Evolutionary conservation across 2,888 invertebrate genomes (phyloP).

Genomic region (Cacoxenus indagator): DNA sequence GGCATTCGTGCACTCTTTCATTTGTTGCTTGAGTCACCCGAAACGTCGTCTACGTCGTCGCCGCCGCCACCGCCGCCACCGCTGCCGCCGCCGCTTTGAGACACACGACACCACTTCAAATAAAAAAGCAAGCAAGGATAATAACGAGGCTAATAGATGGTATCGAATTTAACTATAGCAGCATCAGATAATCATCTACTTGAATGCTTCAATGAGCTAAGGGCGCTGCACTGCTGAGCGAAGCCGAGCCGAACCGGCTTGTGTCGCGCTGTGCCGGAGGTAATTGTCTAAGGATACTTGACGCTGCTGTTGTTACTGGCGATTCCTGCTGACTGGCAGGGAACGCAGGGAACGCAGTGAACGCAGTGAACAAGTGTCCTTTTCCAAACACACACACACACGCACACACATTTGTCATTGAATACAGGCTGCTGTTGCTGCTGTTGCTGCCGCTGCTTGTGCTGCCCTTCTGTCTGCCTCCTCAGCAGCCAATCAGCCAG

Average conservation of each 20-base stretch:
- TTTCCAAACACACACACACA: conserved; percentile 29
- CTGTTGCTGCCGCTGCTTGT: conserved; percentile 11
- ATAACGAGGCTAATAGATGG: conserved; percentile 68
- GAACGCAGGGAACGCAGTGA: background rate
- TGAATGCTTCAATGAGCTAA: conserved; percentile 23
- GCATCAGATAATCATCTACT: conserved; percentile 64
- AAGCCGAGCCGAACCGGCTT: conserved; percentile 19
- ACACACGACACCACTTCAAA: conserved; percentile 68
- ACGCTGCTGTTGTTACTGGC: conserved; percentile 34
- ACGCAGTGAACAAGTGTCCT: conserved; percentile 44
- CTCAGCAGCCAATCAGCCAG: conserved; percentile 26
- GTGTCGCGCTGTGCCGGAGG: conserved; percentile 32
- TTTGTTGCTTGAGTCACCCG: background rate
- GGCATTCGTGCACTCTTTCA: background rate
- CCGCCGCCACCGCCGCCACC: background rate
- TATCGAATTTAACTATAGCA: conserved; percentile 67
- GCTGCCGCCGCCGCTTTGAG: conserved; percentile 43
- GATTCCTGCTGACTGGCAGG: background rate
- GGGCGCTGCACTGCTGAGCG: conserved; percentile 2
- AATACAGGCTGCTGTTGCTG: conserved; percentile 6
- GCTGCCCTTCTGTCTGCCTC: background rate
- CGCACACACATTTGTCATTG: conserved; percentile 9
- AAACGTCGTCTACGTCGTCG: background rate
- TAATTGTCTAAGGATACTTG: conserved; percentile 64
- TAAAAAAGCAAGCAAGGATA: conserved; percentile 53